Conservation (phyloP, 2,888 invertebrate species). For the Harpagoxenus sublaevis region DNA sequence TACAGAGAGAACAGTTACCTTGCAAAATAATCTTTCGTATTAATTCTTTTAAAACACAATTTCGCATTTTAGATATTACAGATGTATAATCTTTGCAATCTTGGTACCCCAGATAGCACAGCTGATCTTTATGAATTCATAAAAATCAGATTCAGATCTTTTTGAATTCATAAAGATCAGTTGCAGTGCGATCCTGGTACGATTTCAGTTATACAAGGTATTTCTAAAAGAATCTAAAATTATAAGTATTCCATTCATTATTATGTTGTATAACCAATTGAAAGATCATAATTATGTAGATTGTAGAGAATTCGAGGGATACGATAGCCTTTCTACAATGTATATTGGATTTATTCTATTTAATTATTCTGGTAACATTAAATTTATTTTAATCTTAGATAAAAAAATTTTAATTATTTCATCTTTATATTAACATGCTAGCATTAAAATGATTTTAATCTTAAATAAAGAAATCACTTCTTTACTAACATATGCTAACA, state of each 20-base stretch:
- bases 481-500: conserved; percentile 27
- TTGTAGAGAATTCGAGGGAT: background rate
- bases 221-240: background rate
- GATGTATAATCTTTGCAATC: background rate
- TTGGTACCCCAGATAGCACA: too few relatives aligned
- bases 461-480: background rate
- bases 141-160: too few relatives aligned
- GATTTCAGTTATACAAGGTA: background rate
- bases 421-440: conserved; percentile 9
- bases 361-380: background rate
- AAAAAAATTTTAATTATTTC: background rate
- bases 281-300: background rate
- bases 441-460: background rate
- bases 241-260: background rate
- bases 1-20: background rate
- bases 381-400: background rate
- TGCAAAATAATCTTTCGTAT: background rate
- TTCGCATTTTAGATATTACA: background rate
- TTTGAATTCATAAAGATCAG: too few relatives aligned
- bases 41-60: background rate
- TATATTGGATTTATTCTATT: too few relatives aligned
- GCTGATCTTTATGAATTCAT: too few relatives aligned
- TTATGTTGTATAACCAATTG: background rate
- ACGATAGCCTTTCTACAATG: background rate
- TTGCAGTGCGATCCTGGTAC: too few relatives aligned